Base-by-base conservation (phyloP, 1,140 invertebrate species). In the Pararge aegeria region DNA sequence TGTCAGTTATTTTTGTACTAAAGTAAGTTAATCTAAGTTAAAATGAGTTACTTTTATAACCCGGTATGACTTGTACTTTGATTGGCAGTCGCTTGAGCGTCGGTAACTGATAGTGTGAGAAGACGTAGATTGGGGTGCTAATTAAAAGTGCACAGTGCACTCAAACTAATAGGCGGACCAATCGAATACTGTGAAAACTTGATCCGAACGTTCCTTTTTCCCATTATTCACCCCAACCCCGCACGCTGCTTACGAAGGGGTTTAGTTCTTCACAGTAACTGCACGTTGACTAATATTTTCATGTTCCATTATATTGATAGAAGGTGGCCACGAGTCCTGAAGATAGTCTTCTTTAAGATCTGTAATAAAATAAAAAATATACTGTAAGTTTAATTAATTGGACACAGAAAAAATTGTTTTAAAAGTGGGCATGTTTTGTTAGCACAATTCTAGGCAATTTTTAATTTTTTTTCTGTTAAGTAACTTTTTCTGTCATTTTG, bases 41-140 rank as follows among this genome's bases (percentile, higher is more conserved):
- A 82, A 73, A 72, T 76, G 76, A 76, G 61, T 63, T 63, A 63
- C 12, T 52, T 66, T 73, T 70, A 80, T 77, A 85, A 89, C 80
- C 83, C 78, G 82, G 70, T 80, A 79, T 87, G 83, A 87, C 84
- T 87, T 87, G 87, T 89, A 87, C 84, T 89, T 63, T 79, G 83
- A 87, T 87, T 87, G 87, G 84, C 84, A 80, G 83, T 80, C 80
- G 87, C 87, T 78, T 75, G 75, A 78, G 83, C 83, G 83, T 82
- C 78, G 87, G 84, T 87, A 87, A 87, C 84, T 87, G 78, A 69
- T 70, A 73, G 64, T 81, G 70, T 66, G 40, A 69, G 51, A 53
- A 64, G 57, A 67, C 61, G 72, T 67, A 64, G 70, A 69, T 65
- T 70, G 56, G 75, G 70, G 68, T 70, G 73, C 77, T 85, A 86